Conservation (phyloP, 2,113 vertebrate genomes). For the Apodemus sylvaticus region DNA sequence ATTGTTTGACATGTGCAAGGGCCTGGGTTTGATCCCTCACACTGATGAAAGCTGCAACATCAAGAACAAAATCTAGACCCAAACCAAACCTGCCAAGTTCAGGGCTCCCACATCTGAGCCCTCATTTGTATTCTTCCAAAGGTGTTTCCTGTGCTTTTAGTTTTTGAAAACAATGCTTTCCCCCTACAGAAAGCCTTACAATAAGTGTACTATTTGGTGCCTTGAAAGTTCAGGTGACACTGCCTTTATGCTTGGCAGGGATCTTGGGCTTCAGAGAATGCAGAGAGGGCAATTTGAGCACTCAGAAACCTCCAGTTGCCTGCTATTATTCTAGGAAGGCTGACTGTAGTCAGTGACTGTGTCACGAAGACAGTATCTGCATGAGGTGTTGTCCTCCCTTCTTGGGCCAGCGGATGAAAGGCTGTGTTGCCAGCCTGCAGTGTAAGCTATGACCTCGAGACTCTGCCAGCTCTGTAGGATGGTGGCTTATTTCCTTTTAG, state of each 20-base stretch:
- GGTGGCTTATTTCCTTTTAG: constrained; percentile 44
- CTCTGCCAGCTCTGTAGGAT: neutral
- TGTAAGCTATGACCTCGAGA: neutral
- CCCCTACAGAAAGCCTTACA: neutral
- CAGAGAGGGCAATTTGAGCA: neutral
- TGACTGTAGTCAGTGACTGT: neutral
- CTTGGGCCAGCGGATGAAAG: neutral
- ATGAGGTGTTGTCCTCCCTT: neutral
- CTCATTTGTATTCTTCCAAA: neutral
- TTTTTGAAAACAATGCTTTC: neutral
- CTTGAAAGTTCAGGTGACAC: neutral
- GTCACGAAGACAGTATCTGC: neutral
- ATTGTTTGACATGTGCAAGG: neutral
- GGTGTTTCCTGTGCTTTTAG: neutral
- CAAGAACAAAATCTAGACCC: neutral
- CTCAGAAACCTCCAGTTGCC: neutral
- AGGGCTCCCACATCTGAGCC: neutral
- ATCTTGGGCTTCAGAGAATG: neutral
- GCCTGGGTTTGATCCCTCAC: neutral
- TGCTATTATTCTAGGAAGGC: neutral
- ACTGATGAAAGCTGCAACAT: neutral
- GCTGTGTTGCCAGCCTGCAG: neutral
- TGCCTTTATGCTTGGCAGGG: neutral
- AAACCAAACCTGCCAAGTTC: neutral
- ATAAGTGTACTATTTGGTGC: neutral